Percentiles rank a stretch among this genome's conserved stretches.
These are phyloP conservation scores for Genyomyrus donnyi DNA, from an alignment of 2,113 vertebrate species.

Conservation along the genomic window DNA sequence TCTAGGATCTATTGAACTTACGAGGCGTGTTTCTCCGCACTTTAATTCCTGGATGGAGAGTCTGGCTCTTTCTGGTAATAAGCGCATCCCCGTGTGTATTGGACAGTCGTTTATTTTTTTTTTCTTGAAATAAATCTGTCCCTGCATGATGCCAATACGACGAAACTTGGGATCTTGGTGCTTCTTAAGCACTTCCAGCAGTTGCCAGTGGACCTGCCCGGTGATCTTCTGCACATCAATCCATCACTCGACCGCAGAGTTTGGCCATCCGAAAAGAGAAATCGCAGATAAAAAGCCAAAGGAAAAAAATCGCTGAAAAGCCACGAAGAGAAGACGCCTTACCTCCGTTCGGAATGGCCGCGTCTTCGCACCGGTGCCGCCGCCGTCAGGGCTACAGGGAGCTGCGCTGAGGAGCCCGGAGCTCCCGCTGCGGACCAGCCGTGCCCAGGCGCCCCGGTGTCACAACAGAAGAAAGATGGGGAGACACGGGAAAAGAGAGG, in stretches of 20 bases:
- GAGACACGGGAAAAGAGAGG: background rate
- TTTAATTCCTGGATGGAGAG: background rate
- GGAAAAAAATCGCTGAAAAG: background rate
- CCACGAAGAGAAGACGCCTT: conserved; percentile 17
- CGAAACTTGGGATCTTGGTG: background rate
- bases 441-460: conserved; percentile 24
- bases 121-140: background rate
- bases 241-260: background rate
- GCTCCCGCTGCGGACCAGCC: conserved; percentile 22
- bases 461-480: background rate
- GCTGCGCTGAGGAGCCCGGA: conserved; percentile 30
- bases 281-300: conserved; percentile 16
- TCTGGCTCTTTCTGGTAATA: background rate
- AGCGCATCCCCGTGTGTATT: background rate
- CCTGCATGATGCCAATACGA: background rate
- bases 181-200: background rate
- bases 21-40: background rate
- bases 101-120: background rate
- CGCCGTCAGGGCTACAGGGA: conserved; percentile 36
- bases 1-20: background rate
- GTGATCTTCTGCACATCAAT: background rate
- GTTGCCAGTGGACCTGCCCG: background rate
- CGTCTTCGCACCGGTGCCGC: conserved; percentile 33
- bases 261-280: background rate
- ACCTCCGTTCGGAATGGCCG: conserved; percentile 15